Percentiles rank a stretch among this genome's conserved stretches.
Conservation (phyloP, 2,113 vertebrate species). For the Pampusana beccarii region DNA sequence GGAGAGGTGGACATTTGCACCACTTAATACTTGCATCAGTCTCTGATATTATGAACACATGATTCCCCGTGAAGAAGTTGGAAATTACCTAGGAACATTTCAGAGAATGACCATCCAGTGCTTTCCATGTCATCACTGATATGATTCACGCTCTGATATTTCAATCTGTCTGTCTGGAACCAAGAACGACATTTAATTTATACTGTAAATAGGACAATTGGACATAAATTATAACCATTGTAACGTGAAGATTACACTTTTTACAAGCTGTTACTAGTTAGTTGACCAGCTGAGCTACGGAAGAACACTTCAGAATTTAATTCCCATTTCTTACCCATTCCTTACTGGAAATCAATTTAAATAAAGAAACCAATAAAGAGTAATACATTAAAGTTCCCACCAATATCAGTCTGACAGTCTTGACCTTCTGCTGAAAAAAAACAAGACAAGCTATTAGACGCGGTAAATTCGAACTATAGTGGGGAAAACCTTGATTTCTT, state of each 20-base stretch:
- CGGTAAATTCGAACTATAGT: background rate
- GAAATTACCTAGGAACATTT: background rate
- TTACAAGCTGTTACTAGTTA: background rate
- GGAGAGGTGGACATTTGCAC: background rate
- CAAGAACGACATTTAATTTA: background rate
- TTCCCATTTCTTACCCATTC: background rate
- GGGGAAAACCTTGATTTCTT: background rate
- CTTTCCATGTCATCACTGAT: background rate
- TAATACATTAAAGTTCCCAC: background rate
- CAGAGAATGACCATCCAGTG: background rate
- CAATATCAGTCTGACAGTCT: background rate
- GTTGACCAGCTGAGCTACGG: background rate
- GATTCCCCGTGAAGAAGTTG: background rate
- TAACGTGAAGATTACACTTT: background rate
- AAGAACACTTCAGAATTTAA: background rate
- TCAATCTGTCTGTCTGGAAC: background rate
- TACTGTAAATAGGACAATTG: background rate
- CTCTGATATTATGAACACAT: background rate
- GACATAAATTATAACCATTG: background rate
- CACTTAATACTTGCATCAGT: background rate
- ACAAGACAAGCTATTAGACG: fast-evolving
- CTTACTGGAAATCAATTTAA: background rate
- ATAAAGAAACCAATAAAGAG: background rate
- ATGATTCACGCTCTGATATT: background rate
- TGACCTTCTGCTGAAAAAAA: background rate